Evolutionary conservation across 2,113 vertebrate genomes (phyloP), one percentile per base, ranked within the genome.

Genomic region (Cinclus cinclus): DNA sequence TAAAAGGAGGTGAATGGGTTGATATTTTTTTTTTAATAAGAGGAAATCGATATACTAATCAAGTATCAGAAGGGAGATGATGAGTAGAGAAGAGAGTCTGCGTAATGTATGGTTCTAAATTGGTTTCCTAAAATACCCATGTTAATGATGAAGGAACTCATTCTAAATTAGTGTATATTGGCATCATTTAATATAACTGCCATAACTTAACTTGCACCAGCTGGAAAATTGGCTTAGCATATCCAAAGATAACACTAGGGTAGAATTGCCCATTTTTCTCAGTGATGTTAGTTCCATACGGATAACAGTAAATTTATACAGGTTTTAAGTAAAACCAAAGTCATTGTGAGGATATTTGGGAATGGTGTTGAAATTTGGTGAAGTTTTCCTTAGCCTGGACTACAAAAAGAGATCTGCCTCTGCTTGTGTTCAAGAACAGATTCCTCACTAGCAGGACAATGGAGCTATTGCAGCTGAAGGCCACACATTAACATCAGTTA

Each of bases 101-200:
- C 93, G 95, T 89, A 93, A 91, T 94, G 53, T 67, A 92, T 88
- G 79, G 85, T 59, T 93, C 92, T 85, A 90, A 94, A 91, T 95
- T 86, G 69, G 60, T 96, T 94, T 96, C 90, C 86, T 89, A 86
- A 94, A 96, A 96, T 97, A 96, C 14, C 41, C 88, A 41, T 89
- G 85, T 83, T 96, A 93, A 94, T 93, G 93, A 96, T 93, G 92
- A 95, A 93, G 47, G 68, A 88, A 88, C 79, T 93, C 56, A 78
- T 94, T 90, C 88, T 81, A 88, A 96, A 93, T 93, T 89, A 95
- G 93, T 89, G 37, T 94, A 86, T 93, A 96, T 96, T 92, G 93
- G 83, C 94, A 90, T 93, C 52, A 28, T 91, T 96, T 96, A 95
- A 96, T 93, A 88, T 94, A 93, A 93, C 88, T 96, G 85, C 87